Conservation (phyloP, 2,113 vertebrate species). For the Numida meleagris region DNA sequence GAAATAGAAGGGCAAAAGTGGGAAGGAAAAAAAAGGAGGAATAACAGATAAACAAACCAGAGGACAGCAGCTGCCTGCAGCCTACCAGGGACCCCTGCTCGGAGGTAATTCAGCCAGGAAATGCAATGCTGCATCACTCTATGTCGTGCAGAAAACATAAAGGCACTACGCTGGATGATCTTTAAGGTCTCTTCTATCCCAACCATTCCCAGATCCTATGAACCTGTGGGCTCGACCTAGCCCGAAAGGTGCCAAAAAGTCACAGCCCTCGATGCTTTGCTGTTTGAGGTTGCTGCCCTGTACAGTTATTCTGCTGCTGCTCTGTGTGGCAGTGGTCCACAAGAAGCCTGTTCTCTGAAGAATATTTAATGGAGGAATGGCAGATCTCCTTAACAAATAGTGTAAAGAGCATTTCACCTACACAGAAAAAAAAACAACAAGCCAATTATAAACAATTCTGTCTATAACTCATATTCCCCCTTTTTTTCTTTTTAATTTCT, state of each 20-base stretch:
- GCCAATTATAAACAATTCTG: background rate
- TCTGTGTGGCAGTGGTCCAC: background rate
- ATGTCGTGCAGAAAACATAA: background rate
- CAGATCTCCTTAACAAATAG: background rate
- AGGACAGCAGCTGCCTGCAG: background rate
- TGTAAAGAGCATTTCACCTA: background rate
- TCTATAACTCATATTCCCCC: background rate
- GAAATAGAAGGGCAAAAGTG: background rate
- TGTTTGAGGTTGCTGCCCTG: background rate
- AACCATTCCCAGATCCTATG: background rate
- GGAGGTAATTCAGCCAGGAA: background rate
- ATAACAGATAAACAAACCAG: background rate
- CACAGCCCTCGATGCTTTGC: background rate
- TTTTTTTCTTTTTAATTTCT: background rate
- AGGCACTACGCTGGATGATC: background rate
- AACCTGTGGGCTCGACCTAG: background rate
- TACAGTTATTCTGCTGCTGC: background rate
- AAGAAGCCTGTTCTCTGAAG: background rate
- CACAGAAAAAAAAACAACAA: background rate
- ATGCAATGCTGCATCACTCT: background rate
- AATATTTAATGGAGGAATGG: background rate
- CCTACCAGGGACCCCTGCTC: background rate
- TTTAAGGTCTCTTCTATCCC: background rate
- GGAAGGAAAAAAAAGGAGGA: background rate
- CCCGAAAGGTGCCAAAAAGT: background rate